Conservation (phyloP, 1,140 invertebrate species). For the Ostrea denselamellosa region DNA sequence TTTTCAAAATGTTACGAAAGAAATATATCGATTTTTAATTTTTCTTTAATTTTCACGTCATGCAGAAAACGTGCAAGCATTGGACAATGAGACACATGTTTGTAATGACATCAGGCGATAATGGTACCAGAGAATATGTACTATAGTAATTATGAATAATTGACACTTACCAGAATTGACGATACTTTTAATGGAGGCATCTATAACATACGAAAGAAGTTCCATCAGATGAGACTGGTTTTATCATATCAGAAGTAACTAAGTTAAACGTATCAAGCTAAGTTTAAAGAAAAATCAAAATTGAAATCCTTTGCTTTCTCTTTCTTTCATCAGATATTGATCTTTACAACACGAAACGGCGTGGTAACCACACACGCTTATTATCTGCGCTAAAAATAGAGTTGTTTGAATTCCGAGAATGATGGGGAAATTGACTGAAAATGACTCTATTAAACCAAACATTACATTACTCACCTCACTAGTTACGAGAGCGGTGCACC, state of each 20-base stretch:
- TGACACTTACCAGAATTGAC: neutral
- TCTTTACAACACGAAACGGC: neutral
- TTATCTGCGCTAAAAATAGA: constrained; percentile 1
- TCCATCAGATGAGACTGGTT: neutral
- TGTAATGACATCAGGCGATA: no score
- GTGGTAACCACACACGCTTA: neutral
- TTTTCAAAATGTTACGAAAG: no score
- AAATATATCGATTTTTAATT: no score
- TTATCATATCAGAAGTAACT: neutral
- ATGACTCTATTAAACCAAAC: neutral
- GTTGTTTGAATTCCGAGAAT: neutral
- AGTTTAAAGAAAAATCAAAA: no score
- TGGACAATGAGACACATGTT: no score
- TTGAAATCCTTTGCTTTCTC: neutral
- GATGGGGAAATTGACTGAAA: constrained; percentile 17
- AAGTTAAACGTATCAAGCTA: neutral
- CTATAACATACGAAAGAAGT: neutral
- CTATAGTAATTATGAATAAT: neutral
- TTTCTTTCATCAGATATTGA: neutral
- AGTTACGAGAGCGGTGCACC: neutral
- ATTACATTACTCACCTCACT: constrained; percentile 9
- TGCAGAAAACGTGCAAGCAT: no score
- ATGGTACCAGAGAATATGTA: neutral
- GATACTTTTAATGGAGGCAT: neutral
- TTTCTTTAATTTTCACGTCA: no score